These are phyloP conservation scores for Nyctereutes procyonoides DNA, from an alignment of 2,113 vertebrate genomes.

Conservation along the genomic window DNA sequence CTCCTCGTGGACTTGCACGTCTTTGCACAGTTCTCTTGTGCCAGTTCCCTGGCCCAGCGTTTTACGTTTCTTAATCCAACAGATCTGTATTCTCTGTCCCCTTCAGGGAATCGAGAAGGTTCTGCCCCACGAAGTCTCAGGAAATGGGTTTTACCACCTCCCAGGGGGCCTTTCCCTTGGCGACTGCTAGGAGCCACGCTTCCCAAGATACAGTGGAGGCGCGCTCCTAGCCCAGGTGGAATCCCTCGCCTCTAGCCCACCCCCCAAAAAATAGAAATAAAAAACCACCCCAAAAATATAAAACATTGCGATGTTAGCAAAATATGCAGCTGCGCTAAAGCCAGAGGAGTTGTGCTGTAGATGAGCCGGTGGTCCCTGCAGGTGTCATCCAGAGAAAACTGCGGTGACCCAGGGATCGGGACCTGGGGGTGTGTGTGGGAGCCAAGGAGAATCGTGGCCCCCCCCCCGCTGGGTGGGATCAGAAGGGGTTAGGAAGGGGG, in stretches of 20 bases:
- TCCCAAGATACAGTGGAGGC: not conserved
- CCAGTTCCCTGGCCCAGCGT: not conserved
- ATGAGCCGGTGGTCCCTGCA: not conserved
- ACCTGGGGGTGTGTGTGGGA: not conserved
- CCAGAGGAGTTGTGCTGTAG: not conserved
- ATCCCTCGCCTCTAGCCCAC: not conserved
- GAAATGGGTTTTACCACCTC: not conserved
- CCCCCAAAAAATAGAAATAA: not conserved
- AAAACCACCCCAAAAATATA: not conserved
- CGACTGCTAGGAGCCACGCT: not conserved
- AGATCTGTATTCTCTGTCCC: not conserved
- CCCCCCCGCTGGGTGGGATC: not conserved
- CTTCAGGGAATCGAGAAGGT: not conserved
- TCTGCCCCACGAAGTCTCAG: not conserved
- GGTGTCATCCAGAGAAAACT: not conserved
- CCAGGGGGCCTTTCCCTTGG: not conserved
- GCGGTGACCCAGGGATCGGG: not conserved
- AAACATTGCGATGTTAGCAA: slow-evolving; percentile 39
- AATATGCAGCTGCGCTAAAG: slow-evolving; percentile 39
- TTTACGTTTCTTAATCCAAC: not conserved
- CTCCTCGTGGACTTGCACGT: not conserved
- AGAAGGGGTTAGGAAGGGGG: not conserved
- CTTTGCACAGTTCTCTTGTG: not conserved
- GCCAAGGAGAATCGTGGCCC: not conserved
- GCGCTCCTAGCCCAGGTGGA: slow-evolving; percentile 30